Percentiles rank a stretch among this genome's conserved stretches.
phyloP scores from a whole-genome alignment of 1,140 invertebrate species.

The Drosophila truncata region DNA sequence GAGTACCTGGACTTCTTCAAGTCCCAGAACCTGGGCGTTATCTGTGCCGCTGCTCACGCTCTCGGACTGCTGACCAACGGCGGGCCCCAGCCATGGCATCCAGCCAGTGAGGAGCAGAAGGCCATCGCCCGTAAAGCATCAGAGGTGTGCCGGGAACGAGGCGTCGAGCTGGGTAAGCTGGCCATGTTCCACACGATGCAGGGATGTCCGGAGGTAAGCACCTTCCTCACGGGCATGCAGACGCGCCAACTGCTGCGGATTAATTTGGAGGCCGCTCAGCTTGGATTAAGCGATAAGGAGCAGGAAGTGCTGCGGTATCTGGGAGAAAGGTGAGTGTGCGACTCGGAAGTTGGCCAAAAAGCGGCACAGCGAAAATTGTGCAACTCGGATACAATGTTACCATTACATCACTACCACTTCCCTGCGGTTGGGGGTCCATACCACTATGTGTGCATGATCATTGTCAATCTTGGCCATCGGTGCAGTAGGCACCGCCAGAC shows the following conservation, averaged over 20 bases:
- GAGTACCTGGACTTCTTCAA: slow-evolving; percentile 91
- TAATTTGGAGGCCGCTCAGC: slow-evolving; percentile 87
- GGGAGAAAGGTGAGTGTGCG: slow-evolving; percentile 87
- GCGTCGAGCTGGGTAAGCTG: slow-evolving; percentile 90
- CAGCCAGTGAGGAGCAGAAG: slow-evolving; percentile 90
- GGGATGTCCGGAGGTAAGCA: slow-evolving; percentile 86
- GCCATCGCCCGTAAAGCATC: slow-evolving; percentile 87
- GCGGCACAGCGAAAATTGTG: slow-evolving; percentile 71
- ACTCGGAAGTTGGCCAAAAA: slow-evolving; percentile 74
- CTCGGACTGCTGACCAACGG: slow-evolving; percentile 93
- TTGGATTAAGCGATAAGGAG: slow-evolving; percentile 89
- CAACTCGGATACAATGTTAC: slow-evolving; percentile 84
- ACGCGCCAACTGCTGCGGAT: slow-evolving; percentile 87
- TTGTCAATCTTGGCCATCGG: slow-evolving; percentile 82
- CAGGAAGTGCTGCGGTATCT: slow-evolving; percentile 87
- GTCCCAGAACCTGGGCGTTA: slow-evolving; percentile 90
- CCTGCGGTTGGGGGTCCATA: slow-evolving; percentile 34
- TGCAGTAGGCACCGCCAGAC: slow-evolving; percentile 70
- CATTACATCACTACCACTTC: slow-evolving; percentile 69
- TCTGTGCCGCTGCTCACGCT: slow-evolving; percentile 92
- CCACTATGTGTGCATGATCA: slow-evolving; percentile 62
- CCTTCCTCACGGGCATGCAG: slow-evolving; percentile 90
- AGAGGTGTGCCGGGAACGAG: slow-evolving; percentile 89
- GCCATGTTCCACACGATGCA: slow-evolving; percentile 89
- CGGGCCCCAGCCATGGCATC: slow-evolving; percentile 94